Base-by-base conservation (phyloP, 2,888 invertebrate species). In the Mayetiola destructor region DNA sequence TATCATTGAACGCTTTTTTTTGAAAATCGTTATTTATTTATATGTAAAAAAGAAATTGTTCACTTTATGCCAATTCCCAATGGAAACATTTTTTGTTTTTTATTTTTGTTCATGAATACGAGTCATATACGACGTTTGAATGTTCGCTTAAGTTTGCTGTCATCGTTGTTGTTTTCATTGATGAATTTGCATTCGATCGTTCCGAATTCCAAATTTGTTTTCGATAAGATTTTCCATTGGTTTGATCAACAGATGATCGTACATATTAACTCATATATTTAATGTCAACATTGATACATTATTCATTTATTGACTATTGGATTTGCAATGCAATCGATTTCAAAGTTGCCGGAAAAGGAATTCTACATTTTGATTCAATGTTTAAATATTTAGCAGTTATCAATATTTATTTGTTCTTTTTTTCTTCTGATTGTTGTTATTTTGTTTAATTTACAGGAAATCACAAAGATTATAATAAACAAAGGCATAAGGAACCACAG, bases 401-500 rank as follows among this genome's bases (percentile, higher is more conserved):
- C 21, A 40, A 40, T 40, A 10, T 32, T 32, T 32, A 32, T 6
- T 32, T 32, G 10, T 9, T 32, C 10, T 32, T 32, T 55, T 29
- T 40, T 52, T 52, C 6, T 23, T n/a, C 16, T 42, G 27, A 52
- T 29, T 29, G 14, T 42, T 23, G 14, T 52, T 52, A 2, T 23
- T n/a, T 52, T 14, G 6, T 32, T 37, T 14, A 4, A 23, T 30
- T 54, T 54, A 8, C 21, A 57, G 57, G 57, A 40, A 57, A 39
- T 55, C 57, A 57, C 55, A 57, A 57, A 42, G 57, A 57, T 30
- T 57, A 57, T 20, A 57, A 57, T 30, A 57, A 57, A 16, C 35
- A 52, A 55, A 12, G 57, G 18, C 57, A 55, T n/a, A 54, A 37
- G 55, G 57, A 57, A 42, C 30, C 53, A 35, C 52, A 53, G 27